These are phyloP conservation scores for Octodon degus DNA, from an alignment of 2,113 vertebrate species.

Conservation along the genomic window DNA sequence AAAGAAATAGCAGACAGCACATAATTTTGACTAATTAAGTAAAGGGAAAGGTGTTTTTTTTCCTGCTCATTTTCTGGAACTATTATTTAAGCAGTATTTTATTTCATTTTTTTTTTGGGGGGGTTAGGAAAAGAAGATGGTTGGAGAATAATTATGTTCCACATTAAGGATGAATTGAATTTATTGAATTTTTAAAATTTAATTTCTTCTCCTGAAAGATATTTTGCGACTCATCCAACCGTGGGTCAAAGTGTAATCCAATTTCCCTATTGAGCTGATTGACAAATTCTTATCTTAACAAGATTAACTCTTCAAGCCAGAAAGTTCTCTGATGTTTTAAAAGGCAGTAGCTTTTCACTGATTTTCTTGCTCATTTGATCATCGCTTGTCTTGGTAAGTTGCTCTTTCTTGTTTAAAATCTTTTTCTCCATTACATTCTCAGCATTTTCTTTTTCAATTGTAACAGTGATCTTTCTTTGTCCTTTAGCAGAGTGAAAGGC, in stretches of 20 bases:
- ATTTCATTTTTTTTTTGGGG: neutral
- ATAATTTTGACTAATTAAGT: neutral
- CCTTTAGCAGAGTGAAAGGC: slow-evolving; percentile 29
- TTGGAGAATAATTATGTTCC: slow-evolving; percentile 24
- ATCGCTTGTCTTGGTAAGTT: slow-evolving; percentile 36
- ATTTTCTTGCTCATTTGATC: slow-evolving; percentile 23
- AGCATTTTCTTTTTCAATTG: neutral
- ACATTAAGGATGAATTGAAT: slow-evolving; percentile 64
- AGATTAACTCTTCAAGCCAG: slow-evolving; percentile 66
- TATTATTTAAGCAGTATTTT: slow-evolving; percentile 13
- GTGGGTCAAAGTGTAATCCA: slow-evolving; percentile 59
- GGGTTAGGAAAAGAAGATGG: neutral
- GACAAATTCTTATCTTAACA: slow-evolving; percentile 68
- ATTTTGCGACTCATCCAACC: slow-evolving; percentile 55
- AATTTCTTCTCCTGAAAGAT: slow-evolving; percentile 63
- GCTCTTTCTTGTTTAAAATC: slow-evolving; percentile 47
- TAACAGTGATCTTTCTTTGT: neutral
- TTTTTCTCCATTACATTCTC: neutral
- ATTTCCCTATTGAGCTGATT: slow-evolving; percentile 63
- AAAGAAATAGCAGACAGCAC: neutral
- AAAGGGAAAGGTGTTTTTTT: neutral
- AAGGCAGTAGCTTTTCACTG: slow-evolving; percentile 32
- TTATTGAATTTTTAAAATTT: slow-evolving; percentile 67
- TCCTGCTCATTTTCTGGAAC: neutral
- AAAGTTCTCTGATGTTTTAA: slow-evolving; percentile 48